Evolutionary conservation across 2,888 invertebrate genomes (phyloP).

Genomic region (Diadegma fenestrale): DNA sequence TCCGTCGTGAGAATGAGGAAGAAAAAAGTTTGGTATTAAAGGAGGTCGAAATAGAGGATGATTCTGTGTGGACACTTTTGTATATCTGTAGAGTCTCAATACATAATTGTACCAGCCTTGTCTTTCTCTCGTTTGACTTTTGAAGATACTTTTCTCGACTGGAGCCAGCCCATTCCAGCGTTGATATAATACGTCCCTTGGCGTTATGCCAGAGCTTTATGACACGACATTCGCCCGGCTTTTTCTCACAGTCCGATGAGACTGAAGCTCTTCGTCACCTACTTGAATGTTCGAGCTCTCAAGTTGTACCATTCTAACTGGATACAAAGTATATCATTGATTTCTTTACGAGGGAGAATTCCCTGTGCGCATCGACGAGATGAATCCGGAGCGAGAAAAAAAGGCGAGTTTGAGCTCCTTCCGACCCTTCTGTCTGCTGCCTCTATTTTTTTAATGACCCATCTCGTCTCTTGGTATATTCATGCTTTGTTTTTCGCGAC

Average conservation of each 20-base stretch:
- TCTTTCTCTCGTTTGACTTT: conserved; percentile 35
- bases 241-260: conserved; percentile 13
- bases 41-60: conserved; percentile 29
- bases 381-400: conserved; percentile 17
- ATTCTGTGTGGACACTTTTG: background rate
- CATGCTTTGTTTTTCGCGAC: background rate
- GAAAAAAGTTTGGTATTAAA: conserved; percentile 14
- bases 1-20: conserved; percentile 41
- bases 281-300: conserved; percentile 7
- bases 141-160: conserved; percentile 26
- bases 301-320: conserved; percentile 2
- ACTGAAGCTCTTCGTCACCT: conserved; percentile 45
- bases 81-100: conserved; percentile 17
- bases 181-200: conserved; percentile 36
- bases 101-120: background rate
- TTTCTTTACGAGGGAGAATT: conserved; percentile 65
- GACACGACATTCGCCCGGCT: conserved; percentile 13
- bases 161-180: conserved; percentile 22
- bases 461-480: background rate
- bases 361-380: conserved; percentile 47
- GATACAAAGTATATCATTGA: conserved; percentile 44
- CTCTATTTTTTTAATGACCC: conserved; percentile 7
- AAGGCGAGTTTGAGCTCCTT: background rate
- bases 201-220: conserved; percentile 44
- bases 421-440: background rate